Conservation (phyloP, 1,140 invertebrate genomes). For the Rhagoletis pomonella region DNA sequence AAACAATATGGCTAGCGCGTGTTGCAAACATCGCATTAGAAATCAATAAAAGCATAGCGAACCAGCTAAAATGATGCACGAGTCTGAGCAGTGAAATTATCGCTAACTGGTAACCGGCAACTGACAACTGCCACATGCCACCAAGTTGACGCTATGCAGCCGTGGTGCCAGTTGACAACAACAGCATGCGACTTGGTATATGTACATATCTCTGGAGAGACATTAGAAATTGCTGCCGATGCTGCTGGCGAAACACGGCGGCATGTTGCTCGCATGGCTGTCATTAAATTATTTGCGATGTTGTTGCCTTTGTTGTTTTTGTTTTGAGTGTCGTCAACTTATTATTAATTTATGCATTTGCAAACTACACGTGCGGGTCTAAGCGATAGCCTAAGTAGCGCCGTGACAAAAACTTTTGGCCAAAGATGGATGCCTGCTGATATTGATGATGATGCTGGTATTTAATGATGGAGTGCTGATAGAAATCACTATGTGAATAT, state of each 20-base stretch:
- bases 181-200: neutral
- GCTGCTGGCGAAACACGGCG: conserved; percentile 24
- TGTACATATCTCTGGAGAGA: neutral
- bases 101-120: neutral
- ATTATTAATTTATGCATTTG: conserved; percentile 33
- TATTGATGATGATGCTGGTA: neutral
- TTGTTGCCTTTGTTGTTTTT: neutral
- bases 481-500: neutral
- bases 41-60: conserved; percentile 9
- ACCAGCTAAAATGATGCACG: neutral
- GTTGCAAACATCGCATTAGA: conserved; percentile 4
- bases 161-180: neutral
- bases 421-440: neutral
- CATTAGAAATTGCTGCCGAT: conserved; percentile 6
- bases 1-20: neutral
- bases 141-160: neutral
- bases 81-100: neutral
- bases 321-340: neutral
- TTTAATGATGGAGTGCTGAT: neutral
- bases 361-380: neutral
- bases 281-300: conserved; percentile 6
- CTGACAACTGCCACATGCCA: conserved; percentile 17
- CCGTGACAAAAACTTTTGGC: neutral
- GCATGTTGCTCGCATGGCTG: conserved; percentile 13
- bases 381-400: conserved; percentile 8